A percentile compares a stretch with the other conserved stretches of the same genome.
These are phyloP conservation scores for Tigriopus californicus DNA, from an alignment of 2,888 invertebrate genomes.

Conservation along the genomic window DNA sequence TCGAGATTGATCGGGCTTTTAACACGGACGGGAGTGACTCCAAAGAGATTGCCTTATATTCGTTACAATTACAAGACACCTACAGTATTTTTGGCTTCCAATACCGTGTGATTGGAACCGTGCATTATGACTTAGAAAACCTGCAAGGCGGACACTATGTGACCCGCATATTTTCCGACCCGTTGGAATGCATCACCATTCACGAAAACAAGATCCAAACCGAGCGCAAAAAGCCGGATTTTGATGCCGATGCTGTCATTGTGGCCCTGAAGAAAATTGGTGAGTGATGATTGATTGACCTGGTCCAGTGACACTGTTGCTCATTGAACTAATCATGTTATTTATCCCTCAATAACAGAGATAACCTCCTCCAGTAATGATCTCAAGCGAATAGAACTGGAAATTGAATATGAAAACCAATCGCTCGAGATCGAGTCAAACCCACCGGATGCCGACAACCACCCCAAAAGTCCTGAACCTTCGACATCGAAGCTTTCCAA, in stretches of 20 bases:
- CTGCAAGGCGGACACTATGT: background rate
- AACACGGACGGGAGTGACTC: background rate
- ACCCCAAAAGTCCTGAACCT: no score
- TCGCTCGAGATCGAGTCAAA: no score
- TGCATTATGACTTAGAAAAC: background rate
- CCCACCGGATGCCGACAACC: no score
- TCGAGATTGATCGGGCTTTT: slow-evolving; percentile 5
- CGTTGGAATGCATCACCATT: background rate
- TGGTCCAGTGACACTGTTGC: no score
- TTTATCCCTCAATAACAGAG: no score
- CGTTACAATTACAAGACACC: background rate
- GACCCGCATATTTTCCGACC: background rate
- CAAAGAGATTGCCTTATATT: background rate
- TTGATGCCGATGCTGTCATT: slow-evolving; percentile 2
- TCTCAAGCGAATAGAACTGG: no score
- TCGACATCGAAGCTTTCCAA: no score
- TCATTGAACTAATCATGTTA: no score
- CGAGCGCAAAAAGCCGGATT: background rate
- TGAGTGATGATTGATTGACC: no score
- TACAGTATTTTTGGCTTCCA: background rate
- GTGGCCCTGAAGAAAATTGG: background rate
- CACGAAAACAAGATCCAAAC: background rate
- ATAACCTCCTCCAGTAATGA: no score
- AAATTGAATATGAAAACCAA: no score
- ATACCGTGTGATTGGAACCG: background rate